A percentile compares a stretch with the other conserved stretches of the same genome.
phyloP scores from a whole-genome alignment of 1,140 invertebrate species.

The Papilio dardanus region DNA sequence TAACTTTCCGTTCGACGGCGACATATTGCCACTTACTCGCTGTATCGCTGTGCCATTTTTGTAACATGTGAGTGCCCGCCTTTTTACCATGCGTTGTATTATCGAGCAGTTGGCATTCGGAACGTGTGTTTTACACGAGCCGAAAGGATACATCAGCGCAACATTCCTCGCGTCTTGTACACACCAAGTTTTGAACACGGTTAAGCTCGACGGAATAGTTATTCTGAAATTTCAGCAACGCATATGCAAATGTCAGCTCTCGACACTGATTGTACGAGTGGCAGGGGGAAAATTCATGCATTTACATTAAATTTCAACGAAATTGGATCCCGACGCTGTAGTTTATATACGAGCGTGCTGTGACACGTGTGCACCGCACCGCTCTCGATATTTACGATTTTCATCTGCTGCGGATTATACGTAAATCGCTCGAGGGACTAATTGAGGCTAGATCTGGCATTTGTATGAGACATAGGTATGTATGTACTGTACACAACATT shows the following conservation, averaged over 20 bases:
- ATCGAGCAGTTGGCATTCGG: conserved; percentile 50
- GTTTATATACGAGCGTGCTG: conserved; percentile 66
- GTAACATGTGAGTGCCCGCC: conserved; percentile 39
- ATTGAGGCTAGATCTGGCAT: neutral
- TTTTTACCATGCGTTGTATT: conserved; percentile 54
- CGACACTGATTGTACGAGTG: conserved; percentile 81
- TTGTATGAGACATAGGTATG: too few relatives aligned
- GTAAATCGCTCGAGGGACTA: conserved; percentile 19
- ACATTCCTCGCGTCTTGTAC: conserved; percentile 60
- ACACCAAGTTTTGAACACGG: conserved; percentile 73
- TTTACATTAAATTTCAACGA: conserved; percentile 80
- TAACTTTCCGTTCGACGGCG: conserved; percentile 48
- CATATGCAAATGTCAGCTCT: conserved; percentile 81
- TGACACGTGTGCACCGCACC: conserved; percentile 60
- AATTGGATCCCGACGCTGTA: conserved; percentile 72
- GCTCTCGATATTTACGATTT: conserved; percentile 75
- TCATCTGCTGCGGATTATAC: conserved; percentile 56
- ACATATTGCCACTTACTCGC: conserved; percentile 51
- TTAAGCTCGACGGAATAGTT: conserved; percentile 73
- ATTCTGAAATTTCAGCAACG: conserved; percentile 76
- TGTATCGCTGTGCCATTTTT: conserved; percentile 48
- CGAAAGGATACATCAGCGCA: conserved; percentile 57
- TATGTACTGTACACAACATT: neutral
- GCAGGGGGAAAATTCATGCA: conserved; percentile 78
- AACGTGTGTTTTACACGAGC: conserved; percentile 59